Evolutionary conservation across 2,797 vertebrate genomes (phyloP).

Genomic region (Macrochelys suwanniensis): DNA sequence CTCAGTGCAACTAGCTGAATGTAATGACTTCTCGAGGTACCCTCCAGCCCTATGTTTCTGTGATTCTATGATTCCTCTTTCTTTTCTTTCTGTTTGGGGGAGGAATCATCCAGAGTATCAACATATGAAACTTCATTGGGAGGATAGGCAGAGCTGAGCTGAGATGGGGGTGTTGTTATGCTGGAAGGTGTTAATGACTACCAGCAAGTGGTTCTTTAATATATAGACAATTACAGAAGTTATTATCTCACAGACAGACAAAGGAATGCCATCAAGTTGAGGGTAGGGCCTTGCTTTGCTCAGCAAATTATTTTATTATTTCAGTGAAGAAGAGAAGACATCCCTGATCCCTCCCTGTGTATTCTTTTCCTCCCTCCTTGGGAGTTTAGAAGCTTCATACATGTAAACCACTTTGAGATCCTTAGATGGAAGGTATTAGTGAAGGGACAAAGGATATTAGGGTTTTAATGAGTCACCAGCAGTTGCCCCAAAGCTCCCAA

Average conservation of each 20-base stretch:
- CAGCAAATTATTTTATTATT: background rate
- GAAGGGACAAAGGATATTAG: background rate
- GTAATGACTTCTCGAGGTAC: background rate
- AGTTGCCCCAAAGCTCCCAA: background rate
- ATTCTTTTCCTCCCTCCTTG: background rate
- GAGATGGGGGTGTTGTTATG: background rate
- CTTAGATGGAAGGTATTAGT: background rate
- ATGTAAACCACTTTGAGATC: background rate
- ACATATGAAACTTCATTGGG: background rate
- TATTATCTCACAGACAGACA: background rate
- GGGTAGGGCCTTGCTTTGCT: background rate
- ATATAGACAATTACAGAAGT: background rate
- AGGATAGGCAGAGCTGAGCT: background rate
- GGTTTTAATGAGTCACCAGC: background rate
- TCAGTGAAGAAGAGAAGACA: background rate
- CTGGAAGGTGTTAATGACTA: background rate
- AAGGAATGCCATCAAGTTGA: background rate
- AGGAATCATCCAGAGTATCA: background rate
- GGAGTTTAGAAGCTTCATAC: background rate
- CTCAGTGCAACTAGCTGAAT: background rate
- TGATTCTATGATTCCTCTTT: background rate
- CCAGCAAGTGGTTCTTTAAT: background rate
- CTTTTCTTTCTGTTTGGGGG: background rate
- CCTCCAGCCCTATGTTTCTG: background rate
- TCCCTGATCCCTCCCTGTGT: background rate